phyloP scores from a whole-genome alignment of 1,140 invertebrate genomes.

The Penaeus indicus region DNA sequence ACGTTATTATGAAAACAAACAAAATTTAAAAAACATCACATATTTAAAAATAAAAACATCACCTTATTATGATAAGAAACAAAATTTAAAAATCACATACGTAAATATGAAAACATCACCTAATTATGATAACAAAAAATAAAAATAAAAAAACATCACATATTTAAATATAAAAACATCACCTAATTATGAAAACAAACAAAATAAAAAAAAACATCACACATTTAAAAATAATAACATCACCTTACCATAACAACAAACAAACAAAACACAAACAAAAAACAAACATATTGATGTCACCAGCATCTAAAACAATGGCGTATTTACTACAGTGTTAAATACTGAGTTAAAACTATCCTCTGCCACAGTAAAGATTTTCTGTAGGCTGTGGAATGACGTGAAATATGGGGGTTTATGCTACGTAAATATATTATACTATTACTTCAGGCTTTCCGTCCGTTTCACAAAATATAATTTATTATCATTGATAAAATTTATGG shows the following conservation, averaged over 20 bases:
- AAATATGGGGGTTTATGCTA: too few species aligned
- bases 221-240: too few species aligned
- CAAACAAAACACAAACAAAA: background rate
- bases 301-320: too few species aligned
- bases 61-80: background rate
- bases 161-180: background rate
- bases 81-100: background rate
- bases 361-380: too few species aligned
- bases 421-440: too few species aligned
- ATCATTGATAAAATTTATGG: too few species aligned
- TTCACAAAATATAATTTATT: too few species aligned
- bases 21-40: background rate
- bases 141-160: background rate
- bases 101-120: background rate
- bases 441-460: too few species aligned
- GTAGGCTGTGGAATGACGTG: too few species aligned
- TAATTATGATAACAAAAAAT: background rate
- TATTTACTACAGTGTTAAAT: too few species aligned
- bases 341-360: too few species aligned
- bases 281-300: too few species aligned
- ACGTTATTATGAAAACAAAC: background rate
- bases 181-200: background rate
- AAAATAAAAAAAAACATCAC: background rate
- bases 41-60: background rate
- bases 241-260: background rate